Conservation (phyloP, 2,888 invertebrate genomes). For the Heteropelma amictum region DNA sequence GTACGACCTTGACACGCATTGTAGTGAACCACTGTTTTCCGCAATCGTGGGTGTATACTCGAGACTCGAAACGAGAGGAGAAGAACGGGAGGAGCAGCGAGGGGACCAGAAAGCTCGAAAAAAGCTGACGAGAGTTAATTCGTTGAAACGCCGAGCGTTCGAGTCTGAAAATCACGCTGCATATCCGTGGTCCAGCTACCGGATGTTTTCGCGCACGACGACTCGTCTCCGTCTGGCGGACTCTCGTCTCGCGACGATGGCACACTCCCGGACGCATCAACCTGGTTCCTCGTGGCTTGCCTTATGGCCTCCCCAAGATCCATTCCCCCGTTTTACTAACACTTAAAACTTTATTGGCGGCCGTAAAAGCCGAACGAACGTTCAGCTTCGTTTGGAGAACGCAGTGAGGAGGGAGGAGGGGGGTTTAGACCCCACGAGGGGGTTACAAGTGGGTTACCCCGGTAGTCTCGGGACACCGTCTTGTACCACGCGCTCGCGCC, state of each 20-base stretch:
- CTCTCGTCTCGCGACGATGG: conserved; percentile 41
- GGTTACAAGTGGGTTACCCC: conserved; percentile 57
- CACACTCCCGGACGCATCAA: conserved; percentile 51
- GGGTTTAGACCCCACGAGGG: conserved; percentile 42
- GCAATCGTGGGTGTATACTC: background rate
- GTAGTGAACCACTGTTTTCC: conserved; percentile 27
- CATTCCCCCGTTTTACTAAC: conserved; percentile 74
- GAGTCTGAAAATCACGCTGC: no score
- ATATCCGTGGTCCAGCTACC: no score
- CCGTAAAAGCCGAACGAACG: conserved; percentile 74
- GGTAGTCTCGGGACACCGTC: conserved; percentile 42
- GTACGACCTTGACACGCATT: conserved; percentile 76
- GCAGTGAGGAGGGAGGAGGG: no score
- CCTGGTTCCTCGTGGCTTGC: conserved; percentile 51
- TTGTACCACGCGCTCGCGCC: conserved; percentile 36
- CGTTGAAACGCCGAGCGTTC: no score
- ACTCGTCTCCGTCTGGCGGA: conserved; percentile 48
- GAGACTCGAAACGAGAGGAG: no score
- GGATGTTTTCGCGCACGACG: conserved; percentile 12
- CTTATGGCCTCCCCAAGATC: conserved; percentile 27
- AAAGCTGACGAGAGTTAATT: no score
- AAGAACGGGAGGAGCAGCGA: no score
- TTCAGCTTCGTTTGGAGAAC: conserved; percentile 76
- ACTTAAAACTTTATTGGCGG: conserved; percentile 78
- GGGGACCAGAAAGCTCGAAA: no score